Evolutionary conservation across 2,888 invertebrate species (phyloP), one percentile per base, ranked within the genome.

Genomic region (Abrostola triplasia): DNA sequence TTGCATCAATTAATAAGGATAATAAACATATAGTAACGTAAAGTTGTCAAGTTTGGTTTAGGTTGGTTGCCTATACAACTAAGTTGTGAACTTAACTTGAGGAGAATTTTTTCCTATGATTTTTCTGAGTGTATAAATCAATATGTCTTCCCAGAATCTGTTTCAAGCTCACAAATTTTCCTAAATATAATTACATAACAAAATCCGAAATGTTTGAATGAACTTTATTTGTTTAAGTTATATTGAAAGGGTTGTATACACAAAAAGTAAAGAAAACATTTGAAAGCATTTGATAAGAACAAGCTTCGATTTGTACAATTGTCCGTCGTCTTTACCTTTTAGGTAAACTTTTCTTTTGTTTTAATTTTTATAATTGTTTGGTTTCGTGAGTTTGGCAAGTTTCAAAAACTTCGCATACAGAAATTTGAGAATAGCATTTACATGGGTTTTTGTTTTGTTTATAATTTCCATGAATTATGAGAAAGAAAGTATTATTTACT

Each of bases 391-490:
- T 47, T 48, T 55, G 35, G 35, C 10, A 12, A 70, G 56, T 70
- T 71, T 56, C 5, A 0, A 69, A 74, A 48, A 49, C 44, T 35
- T 41, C 36, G 35, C 36, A 50, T 55, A 65, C 61, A 61, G 52
- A 48, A 56, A 41, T 36, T 37, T 38, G 24, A 51, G 42, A 63
- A 73, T 44, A 76, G 9, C 35, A 51, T 63, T 76, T 62, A 6
- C 59, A 44, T 56, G 73, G 73, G 11, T 73, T 73, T 53, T 7
- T 62, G 41, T 73, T 60, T 65, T 71, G 59, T 6, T n/a, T 36
- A 54, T 24, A 4, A 24, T 24, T 49, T 44, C 35, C 38, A 2
- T 36, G 42, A 66, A 61, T 55, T 9, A 10, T n/a, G 10, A 55
- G 61, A 51, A 37, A 36, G 13, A 11, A 47, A n/a, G 24, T 44